Conservation (phyloP, 2,113 vertebrate species). For the Eidolon helvum region DNA sequence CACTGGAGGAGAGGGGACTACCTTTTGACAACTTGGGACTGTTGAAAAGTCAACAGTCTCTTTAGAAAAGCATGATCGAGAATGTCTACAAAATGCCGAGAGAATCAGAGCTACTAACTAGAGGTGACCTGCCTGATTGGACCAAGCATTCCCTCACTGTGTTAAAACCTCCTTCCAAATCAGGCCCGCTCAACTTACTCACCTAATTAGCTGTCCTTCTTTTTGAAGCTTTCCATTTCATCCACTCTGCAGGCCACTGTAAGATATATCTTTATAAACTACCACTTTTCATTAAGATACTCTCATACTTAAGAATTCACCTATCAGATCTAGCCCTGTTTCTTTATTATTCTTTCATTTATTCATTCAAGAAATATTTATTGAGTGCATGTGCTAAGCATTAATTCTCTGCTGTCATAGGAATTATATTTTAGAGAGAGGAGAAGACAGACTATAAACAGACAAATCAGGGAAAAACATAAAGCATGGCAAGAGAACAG, state of each 20-base stretch:
- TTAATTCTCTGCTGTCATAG: background rate
- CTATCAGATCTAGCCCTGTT: background rate
- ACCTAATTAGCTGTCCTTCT: background rate
- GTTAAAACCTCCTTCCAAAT: background rate
- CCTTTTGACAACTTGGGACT: background rate
- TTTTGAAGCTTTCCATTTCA: background rate
- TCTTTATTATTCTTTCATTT: background rate
- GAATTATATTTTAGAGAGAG: background rate
- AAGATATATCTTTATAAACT: background rate
- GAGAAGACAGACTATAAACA: background rate
- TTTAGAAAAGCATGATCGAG: background rate
- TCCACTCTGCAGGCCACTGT: background rate
- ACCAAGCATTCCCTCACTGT: background rate
- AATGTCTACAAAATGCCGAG: background rate
- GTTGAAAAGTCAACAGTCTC: background rate
- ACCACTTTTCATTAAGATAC: background rate
- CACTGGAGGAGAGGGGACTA: background rate
- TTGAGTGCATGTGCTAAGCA: background rate
- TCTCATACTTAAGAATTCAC: background rate
- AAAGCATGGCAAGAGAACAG: background rate
- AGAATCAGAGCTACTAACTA: background rate
- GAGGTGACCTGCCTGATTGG: background rate
- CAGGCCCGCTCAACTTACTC: background rate
- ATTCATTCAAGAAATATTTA: constrained; percentile 18
- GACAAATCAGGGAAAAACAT: background rate